Percentiles rank a stretch among this genome's conserved stretches.
These are phyloP conservation scores for Drosophila burlai DNA, from an alignment of 1,140 invertebrate genomes.

Conservation along the genomic window DNA sequence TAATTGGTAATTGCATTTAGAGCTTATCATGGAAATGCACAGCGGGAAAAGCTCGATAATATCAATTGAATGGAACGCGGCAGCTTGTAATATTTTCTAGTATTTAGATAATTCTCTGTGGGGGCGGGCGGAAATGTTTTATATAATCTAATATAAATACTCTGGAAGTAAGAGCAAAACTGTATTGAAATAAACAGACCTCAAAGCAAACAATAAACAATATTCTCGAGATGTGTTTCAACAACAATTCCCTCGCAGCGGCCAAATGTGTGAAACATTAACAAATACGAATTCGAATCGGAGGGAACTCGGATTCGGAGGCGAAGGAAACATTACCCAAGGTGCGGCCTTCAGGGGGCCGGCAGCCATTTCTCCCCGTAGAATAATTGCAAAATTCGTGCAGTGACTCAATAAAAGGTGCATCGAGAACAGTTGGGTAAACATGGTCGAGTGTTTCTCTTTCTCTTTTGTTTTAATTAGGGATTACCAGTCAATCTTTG, in stretches of 20 bases:
- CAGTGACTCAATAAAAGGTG: constrained; percentile 41
- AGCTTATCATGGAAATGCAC: constrained; percentile 40
- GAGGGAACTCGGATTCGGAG: constrained; percentile 6
- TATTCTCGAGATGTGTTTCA: constrained; percentile 50
- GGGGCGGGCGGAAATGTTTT: constrained; percentile 2
- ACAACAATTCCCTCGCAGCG: constrained; percentile 42
- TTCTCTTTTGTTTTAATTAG: constrained; percentile 15
- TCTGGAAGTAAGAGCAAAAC: constrained; percentile 1
- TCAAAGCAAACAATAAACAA: constrained; percentile 67
- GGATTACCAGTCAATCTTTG: neutral
- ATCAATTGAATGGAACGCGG: constrained; percentile 10
- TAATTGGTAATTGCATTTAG: constrained; percentile 63
- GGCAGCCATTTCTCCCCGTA: neutral
- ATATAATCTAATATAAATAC: constrained; percentile 22
- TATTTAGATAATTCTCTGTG: neutral
- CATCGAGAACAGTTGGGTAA: constrained; percentile 28
- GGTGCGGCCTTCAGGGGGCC: constrained; percentile 16
- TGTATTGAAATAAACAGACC: constrained; percentile 58
- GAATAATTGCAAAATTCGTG: constrained; percentile 9
- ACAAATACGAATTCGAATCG: constrained; percentile 20
- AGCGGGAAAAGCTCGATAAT: constrained; percentile 31
- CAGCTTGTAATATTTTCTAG: constrained; percentile 6
- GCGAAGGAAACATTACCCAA: constrained; percentile 11
- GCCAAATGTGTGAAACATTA: constrained; percentile 59
- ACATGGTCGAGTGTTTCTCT: constrained; percentile 8